Base-by-base conservation (phyloP, 2,113 vertebrate species). In the Peucedramus taeniatus region DNA sequence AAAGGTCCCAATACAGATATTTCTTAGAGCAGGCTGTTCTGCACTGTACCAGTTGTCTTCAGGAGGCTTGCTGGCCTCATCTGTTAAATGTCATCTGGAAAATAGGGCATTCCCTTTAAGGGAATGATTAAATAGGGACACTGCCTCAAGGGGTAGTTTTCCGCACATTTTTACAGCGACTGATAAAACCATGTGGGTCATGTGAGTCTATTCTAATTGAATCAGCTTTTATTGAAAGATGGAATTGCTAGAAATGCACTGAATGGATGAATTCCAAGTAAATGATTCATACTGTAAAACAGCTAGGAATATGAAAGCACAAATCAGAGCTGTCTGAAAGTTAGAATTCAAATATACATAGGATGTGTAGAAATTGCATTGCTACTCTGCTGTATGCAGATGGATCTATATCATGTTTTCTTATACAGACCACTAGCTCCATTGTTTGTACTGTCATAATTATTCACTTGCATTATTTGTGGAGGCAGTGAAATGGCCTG, bases 101-200 rank as follows among this genome's bases (percentile, higher is more conserved):
- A 97, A 97, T 30, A 95, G 96, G 88, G 83, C 91, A 95, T 95
- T 97, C 78, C 80, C 92, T 96, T 92, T 94, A 91, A 95, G 83
- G 74, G 89, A 94, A 81, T 95, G 96, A 95, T 97, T 94, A 94
- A 96, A 94, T 66, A 96, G 93, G 87, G 82, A 91, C 70, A 74
- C 59, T 91, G 83, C 95, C 94, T 94, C 88, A 78, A 95, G 95
- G 91, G 82, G 92, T 95, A 63, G 79, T 95, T 96, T 92, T 94
- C 87, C 89, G 68, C 81, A 92, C 90, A 72, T 92, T 97, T 89
- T 90, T 95, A 87, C 85, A 72, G 45, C 89, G 91, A 87, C 95
- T 96, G 95, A 95, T 97, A 95, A 97, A 96, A 96, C 94, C 95
- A 95, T 96, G 93, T 97, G 94, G 92, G 92, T 90, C 93, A 89